A percentile compares a stretch with the other conserved stretches of the same genome.
Conservation (phyloP, 2,888 invertebrate species). For the Acanthosepion esculentum region DNA sequence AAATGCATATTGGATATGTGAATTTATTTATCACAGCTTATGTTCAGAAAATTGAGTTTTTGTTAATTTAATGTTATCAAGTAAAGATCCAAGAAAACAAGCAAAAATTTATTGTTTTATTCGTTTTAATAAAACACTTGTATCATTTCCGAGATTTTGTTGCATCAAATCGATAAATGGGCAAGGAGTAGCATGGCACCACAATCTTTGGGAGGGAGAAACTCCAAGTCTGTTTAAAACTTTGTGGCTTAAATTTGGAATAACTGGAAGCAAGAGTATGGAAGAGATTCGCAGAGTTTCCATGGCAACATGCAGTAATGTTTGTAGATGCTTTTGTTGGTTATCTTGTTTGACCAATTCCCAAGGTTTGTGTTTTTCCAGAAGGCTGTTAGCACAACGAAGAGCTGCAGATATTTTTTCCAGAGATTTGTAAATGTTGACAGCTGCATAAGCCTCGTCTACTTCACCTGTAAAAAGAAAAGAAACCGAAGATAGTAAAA, state of each 20-base stretch:
- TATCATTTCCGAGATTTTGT: conserved; percentile 47
- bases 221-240: conserved; percentile 79
- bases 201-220: conserved; percentile 56
- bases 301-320: conserved; percentile 87
- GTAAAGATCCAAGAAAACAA: neutral
- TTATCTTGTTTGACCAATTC: conserved; percentile 80
- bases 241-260: conserved; percentile 83
- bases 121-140: conserved; percentile 50
- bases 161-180: neutral
- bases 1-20: too few species aligned
- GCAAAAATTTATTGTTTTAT: neutral
- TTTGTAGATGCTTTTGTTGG: conserved; percentile 78
- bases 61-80: too few species aligned
- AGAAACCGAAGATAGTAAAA: conserved; percentile 44
- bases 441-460: conserved; percentile 82
- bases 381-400: conserved; percentile 88
- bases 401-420: conserved; percentile 85
- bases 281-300: conserved; percentile 87
- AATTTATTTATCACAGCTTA: too few species aligned
- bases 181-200: neutral
- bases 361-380: conserved; percentile 93
- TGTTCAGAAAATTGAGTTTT: too few species aligned
- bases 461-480: conserved; percentile 77
- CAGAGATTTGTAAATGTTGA: conserved; percentile 87
- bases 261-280: conserved; percentile 88